phyloP scores from a whole-genome alignment of 2,888 invertebrate species.

The Drosophila multiciliata region DNA sequence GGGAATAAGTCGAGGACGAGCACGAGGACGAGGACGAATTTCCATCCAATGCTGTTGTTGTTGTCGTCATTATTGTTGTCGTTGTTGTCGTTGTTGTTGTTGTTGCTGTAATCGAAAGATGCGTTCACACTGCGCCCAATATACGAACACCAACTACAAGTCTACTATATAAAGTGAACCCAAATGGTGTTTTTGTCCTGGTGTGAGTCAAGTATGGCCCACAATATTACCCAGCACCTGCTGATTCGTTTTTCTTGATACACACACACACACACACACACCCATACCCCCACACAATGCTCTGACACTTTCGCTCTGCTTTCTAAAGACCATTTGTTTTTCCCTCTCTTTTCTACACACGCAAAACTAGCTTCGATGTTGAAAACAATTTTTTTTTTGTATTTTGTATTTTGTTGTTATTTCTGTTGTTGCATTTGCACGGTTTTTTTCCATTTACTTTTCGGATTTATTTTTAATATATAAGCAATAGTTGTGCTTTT shows the following conservation, averaged over 20 bases:
- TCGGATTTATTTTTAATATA: slow-evolving; percentile 35
- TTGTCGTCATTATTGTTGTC: slow-evolving; percentile 36
- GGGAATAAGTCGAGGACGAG: slow-evolving; percentile 20
- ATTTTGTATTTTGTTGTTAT: slow-evolving; percentile 28
- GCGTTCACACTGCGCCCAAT: slow-evolving; percentile 71
- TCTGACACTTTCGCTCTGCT: slow-evolving; percentile 57
- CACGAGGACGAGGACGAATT: slow-evolving; percentile 7
- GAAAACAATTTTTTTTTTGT: slow-evolving; percentile 17
- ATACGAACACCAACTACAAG: slow-evolving; percentile 51
- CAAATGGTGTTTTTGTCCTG: slow-evolving; percentile 28
- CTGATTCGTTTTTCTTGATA: slow-evolving; percentile 64
- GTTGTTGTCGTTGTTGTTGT: slow-evolving; percentile 32
- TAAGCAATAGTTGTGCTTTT: slow-evolving; percentile 43
- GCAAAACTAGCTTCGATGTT: slow-evolving; percentile 1
- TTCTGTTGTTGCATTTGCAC: slow-evolving; percentile 19
- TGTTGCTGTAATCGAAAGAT: slow-evolving; percentile 77
- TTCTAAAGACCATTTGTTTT: slow-evolving; percentile 22
- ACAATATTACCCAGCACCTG: slow-evolving; percentile 76
- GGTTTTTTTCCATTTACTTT: slow-evolving; percentile 8
- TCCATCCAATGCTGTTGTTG: slow-evolving; percentile 12
- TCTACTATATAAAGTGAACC: slow-evolving; percentile 22
- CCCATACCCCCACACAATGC: slow-evolving; percentile 16
- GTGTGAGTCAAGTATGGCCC: slow-evolving; percentile 43
- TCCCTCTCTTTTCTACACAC: slow-evolving; percentile 34
- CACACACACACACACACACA: slow-evolving; percentile 37